Percentiles rank a stretch among this genome's conserved stretches.
phyloP scores from a whole-genome alignment of 2,113 vertebrate species.

The Lates calcarifer region DNA sequence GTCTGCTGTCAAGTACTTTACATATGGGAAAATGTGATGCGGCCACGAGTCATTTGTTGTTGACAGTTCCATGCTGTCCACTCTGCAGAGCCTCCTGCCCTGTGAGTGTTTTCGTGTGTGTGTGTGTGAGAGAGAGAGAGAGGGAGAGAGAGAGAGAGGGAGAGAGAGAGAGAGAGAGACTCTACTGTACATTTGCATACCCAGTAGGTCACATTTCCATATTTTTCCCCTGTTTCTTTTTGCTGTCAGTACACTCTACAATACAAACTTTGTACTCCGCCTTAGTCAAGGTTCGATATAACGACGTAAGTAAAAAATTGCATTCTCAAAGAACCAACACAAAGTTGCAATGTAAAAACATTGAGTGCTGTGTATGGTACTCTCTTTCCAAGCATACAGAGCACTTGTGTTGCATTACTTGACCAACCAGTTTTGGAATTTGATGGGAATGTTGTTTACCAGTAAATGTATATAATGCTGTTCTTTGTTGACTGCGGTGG shows the following conservation, averaged over 20 bases:
- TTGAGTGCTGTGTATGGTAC: constrained; percentile 5
- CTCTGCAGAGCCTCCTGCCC: constrained; percentile 37
- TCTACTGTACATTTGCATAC: constrained; percentile 71
- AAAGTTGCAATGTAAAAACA: neutral
- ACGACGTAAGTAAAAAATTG: neutral
- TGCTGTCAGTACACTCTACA: constrained; percentile 12
- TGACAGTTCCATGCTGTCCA: constrained; percentile 54
- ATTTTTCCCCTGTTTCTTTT: constrained; percentile 23
- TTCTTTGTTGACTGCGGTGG: constrained; percentile 35
- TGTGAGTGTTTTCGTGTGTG: constrained; percentile 29
- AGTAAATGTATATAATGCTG: constrained; percentile 27
- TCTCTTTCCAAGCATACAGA: constrained; percentile 14
- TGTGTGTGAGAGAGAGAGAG: too few species aligned
- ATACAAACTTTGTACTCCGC: constrained; percentile 44
- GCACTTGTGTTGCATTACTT: constrained; percentile 6
- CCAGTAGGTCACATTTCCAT: constrained; percentile 72
- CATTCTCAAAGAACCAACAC: neutral
- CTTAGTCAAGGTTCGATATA: neutral
- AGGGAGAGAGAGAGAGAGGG: too few species aligned
- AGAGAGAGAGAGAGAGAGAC: too few species aligned
- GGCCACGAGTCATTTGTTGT: constrained; percentile 48
- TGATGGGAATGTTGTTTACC: constrained; percentile 60
- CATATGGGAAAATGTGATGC: constrained; percentile 44
- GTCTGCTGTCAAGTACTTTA: constrained; percentile 39
- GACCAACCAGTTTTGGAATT: constrained; percentile 26